Evolutionary conservation across 2,888 invertebrate species (phyloP).

Genomic region (Priocnemis perturbator): DNA sequence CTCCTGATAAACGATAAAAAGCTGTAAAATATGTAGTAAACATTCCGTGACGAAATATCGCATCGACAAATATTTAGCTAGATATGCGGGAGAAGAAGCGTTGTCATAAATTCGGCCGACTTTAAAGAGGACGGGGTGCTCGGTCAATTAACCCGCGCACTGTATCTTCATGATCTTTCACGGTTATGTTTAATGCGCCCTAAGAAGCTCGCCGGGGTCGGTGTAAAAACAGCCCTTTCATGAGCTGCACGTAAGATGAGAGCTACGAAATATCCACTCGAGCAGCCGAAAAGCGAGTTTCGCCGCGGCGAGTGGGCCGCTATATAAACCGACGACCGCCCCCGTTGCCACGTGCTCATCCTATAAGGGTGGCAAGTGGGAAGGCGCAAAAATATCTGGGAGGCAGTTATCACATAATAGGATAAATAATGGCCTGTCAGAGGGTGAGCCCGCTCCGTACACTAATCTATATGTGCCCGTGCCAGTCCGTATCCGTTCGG

Average conservation of each 20-base stretch:
- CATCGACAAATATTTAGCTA: too few species aligned
- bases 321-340: constrained; percentile 36
- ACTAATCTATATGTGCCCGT: too few species aligned
- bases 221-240: constrained; percentile 41
- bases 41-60: too few species aligned
- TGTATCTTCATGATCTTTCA: constrained; percentile 5
- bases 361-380: background rate
- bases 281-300: constrained; percentile 18
- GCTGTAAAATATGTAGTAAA: too few species aligned
- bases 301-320: constrained; percentile 22
- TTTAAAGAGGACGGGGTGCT: background rate
- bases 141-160: constrained; percentile 2
- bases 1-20: too few species aligned
- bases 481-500: too few species aligned
- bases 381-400: constrained; percentile 36
- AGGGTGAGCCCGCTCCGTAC: background rate
- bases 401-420: constrained; percentile 45
- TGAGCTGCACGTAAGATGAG: constrained; percentile 40
- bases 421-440: constrained; percentile 40
- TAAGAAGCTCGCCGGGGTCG: constrained; percentile 4
- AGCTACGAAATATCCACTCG: constrained; percentile 44
- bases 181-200: background rate
- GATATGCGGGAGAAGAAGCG: too few species aligned
- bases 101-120: too few species aligned
- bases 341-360: constrained; percentile 20